Evolutionary conservation across 2,113 vertebrate genomes (phyloP).

Genomic region (Cyrtonyx montezumae): DNA sequence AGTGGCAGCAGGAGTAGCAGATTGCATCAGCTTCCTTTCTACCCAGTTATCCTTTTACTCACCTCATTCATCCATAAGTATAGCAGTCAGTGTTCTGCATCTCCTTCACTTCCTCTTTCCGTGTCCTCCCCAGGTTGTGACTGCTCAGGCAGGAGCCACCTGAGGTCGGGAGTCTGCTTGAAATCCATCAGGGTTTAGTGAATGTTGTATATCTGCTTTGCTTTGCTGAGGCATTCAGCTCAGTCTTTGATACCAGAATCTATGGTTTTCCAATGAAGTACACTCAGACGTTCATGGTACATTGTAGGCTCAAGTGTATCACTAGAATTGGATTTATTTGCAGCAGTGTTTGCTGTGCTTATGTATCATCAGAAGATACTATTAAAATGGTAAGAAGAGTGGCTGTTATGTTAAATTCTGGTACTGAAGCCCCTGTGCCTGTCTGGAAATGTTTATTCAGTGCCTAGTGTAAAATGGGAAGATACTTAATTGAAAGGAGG

Average conservation of each 20-base stretch:
- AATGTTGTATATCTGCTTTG: neutral
- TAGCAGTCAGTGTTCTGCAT: neutral
- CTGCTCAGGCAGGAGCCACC: neutral
- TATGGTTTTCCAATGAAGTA: neutral
- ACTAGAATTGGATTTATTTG: neutral
- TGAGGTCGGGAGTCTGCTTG: neutral
- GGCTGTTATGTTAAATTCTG: constrained; percentile 18
- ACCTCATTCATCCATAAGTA: too few species aligned
- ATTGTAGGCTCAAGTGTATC: neutral
- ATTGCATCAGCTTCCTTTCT: neutral
- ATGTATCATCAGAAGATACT: neutral
- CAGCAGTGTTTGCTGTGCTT: neutral
- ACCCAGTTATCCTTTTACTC: neutral
- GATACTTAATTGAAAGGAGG: neutral
- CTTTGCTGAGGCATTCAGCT: neutral
- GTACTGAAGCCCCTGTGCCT: neutral
- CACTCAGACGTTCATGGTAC: neutral
- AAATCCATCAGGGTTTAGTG: neutral
- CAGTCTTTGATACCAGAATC: neutral
- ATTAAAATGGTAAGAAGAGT: constrained; percentile 2
- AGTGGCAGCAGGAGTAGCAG: neutral
- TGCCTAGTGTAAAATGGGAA: neutral
- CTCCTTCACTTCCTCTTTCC: neutral
- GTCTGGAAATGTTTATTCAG: constrained; percentile 26
- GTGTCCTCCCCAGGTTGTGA: neutral